phyloP scores from a whole-genome alignment of 2,797 vertebrate species.

The Micropoecilia bifurca region DNA sequence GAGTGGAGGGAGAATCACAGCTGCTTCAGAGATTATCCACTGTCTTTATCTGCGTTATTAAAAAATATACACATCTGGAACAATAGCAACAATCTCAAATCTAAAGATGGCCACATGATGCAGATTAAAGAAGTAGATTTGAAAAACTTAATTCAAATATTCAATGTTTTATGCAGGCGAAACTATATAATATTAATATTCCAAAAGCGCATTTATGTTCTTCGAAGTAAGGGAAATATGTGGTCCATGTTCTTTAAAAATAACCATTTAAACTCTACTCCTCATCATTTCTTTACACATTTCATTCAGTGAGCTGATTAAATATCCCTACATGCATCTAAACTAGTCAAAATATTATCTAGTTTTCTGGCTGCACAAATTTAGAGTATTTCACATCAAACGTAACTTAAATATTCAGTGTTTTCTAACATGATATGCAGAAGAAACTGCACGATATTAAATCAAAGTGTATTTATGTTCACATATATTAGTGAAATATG shows the following conservation, averaged over 20 bases:
- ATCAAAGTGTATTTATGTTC: neutral
- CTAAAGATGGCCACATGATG: neutral
- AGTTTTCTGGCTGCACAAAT: too few relatives aligned
- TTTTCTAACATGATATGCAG: neutral
- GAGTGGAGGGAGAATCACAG: constrained; percentile 44
- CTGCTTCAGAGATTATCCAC: constrained; percentile 9
- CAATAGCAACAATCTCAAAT: neutral
- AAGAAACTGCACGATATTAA: neutral
- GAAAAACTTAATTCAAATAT: neutral
- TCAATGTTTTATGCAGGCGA: too few relatives aligned
- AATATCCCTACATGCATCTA: too few relatives aligned
- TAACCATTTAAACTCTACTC: neutral
- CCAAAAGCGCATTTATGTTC: too few relatives aligned
- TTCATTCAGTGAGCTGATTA: too few relatives aligned
- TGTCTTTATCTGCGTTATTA: neutral
- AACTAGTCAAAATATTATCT: too few relatives aligned
- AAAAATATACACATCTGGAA: neutral
- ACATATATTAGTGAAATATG: neutral
- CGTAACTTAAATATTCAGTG: too few relatives aligned
- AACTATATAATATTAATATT: too few relatives aligned
- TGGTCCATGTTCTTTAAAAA: neutral
- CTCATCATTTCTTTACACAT: neutral
- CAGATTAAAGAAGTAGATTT: neutral
- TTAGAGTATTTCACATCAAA: too few relatives aligned
- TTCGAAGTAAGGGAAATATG: too few relatives aligned